Evolutionary conservation across 1,140 invertebrate genomes (phyloP).

Genomic region (Globodera ellingtonae): DNA sequence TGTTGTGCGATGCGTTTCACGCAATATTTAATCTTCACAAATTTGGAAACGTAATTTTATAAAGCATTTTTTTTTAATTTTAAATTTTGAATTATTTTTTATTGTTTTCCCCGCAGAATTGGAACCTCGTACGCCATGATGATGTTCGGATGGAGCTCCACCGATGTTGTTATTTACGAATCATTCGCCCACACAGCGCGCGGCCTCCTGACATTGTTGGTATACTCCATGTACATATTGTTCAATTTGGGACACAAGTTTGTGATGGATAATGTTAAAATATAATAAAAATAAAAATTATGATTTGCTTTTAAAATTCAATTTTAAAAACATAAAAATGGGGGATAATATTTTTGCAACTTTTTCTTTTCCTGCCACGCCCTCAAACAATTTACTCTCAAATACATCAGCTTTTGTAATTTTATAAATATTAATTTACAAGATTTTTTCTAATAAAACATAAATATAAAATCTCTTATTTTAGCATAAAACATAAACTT

Average conservation of each 20-base stretch:
- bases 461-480: not conserved
- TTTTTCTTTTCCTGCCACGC: no score
- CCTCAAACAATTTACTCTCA: no score
- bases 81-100: no score
- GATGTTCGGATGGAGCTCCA: slow-evolving; percentile 35
- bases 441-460: no score
- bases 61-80: not conserved
- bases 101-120: slow-evolving; percentile 17
- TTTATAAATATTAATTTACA: no score
- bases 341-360: no score
- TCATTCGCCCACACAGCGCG: slow-evolving; percentile 28
- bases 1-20: slow-evolving; percentile 37
- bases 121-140: slow-evolving; percentile 38
- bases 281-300: no score
- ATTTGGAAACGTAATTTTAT: slow-evolving; percentile 37
- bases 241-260: slow-evolving; percentile 30
- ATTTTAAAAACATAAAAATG: no score
- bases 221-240: slow-evolving; percentile 36
- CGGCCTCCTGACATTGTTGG: slow-evolving; percentile 17
- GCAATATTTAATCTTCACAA: slow-evolving; percentile 40
- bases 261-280: no score
- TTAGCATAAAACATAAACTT: not conserved
- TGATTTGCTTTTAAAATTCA: no score
- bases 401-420: no score
- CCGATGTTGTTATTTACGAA: slow-evolving; percentile 25